Evolutionary conservation across 1,140 invertebrate genomes (phyloP).

Genomic region (Cyphomyrmex costatus): DNA sequence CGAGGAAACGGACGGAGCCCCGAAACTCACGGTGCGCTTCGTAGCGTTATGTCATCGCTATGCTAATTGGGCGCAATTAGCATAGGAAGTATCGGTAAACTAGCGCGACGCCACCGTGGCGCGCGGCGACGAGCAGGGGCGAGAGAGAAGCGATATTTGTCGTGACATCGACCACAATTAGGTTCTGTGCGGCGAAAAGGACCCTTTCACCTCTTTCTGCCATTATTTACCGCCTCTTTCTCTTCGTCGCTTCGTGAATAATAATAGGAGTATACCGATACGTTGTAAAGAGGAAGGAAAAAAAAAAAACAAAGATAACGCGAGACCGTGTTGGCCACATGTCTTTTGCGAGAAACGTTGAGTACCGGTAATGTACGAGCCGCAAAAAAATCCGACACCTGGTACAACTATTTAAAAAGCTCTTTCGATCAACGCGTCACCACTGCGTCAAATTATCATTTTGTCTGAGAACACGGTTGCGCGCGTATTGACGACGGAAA

Average conservation of each 20-base stretch:
- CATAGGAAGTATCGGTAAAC: constrained; percentile 85
- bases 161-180: constrained; percentile 84
- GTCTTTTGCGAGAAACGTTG: constrained; percentile 44
- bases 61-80: constrained; percentile 86
- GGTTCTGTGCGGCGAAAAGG: constrained; percentile 65
- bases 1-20: constrained; percentile 83
- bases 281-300: constrained; percentile 20
- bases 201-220: constrained; percentile 26
- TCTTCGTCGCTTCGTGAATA: constrained; percentile 57
- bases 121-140: constrained; percentile 71
- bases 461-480: constrained; percentile 23
- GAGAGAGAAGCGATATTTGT: constrained; percentile 81
- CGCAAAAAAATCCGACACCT: constrained; percentile 45
- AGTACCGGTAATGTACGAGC: constrained; percentile 41
- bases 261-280: constrained; percentile 38
- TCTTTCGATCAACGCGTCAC: constrained; percentile 37
- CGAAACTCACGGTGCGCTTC: constrained; percentile 73
- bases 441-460: constrained; percentile 52
- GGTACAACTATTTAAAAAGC: constrained; percentile 25
- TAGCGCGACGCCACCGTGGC: constrained; percentile 71
- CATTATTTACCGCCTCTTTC: constrained; percentile 29
- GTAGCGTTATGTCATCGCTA: constrained; percentile 80
- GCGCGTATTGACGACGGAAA: not conserved
- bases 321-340: constrained; percentile 54
- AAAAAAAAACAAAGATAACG: constrained; percentile 5